Conservation (phyloP, 2,888 invertebrate genomes). For the Heliconius ismenius region DNA sequence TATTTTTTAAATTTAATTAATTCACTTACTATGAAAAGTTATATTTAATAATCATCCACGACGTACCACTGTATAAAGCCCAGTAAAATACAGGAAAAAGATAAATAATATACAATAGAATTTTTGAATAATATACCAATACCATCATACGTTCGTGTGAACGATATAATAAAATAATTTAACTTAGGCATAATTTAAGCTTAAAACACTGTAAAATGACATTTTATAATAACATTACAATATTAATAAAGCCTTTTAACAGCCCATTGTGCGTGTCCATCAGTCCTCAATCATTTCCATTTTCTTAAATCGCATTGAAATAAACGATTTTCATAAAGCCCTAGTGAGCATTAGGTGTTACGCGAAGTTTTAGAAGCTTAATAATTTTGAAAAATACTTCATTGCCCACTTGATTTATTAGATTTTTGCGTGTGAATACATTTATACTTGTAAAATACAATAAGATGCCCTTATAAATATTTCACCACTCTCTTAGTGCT, state of each 20-base stretch:
- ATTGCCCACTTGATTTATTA: constrained; percentile 18
- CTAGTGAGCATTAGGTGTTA: constrained; percentile 16
- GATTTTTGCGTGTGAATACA: constrained; percentile 19
- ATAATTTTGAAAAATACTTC: constrained; percentile 23
- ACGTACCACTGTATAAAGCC: no score
- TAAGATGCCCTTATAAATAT: constrained; percentile 26
- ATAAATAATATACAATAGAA: no score
- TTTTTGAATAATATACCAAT: background rate
- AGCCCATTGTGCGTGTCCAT: constrained; percentile 16
- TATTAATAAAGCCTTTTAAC: constrained; percentile 3
- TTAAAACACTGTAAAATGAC: background rate
- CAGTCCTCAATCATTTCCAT: background rate
- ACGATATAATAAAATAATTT: background rate
- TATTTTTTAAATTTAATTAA: no score
- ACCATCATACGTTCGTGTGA: background rate
- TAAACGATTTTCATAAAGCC: constrained; percentile 7
- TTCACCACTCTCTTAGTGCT: background rate
- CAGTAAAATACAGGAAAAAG: no score
- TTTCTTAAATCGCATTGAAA: constrained; percentile 13
- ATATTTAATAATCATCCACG: no score
- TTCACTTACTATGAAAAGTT: no score
- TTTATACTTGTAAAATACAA: constrained; percentile 17
- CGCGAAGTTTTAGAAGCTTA: constrained; percentile 18
- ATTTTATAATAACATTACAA: background rate
- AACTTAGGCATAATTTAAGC: background rate